Evolutionary conservation across 1,140 invertebrate species (phyloP).

Genomic region (Mya arenaria): DNA sequence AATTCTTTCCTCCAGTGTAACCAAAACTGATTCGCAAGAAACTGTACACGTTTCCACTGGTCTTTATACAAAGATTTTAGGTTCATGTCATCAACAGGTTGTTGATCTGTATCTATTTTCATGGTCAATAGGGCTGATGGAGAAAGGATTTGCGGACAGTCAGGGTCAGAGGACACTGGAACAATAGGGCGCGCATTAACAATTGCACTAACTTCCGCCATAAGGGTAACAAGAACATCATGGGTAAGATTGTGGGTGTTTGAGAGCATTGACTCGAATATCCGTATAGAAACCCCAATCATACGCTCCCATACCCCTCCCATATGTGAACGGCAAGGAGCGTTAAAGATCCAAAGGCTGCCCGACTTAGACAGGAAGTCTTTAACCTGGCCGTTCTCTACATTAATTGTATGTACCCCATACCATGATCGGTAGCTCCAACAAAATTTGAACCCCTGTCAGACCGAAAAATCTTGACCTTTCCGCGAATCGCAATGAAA

Average conservation of each 20-base stretch:
- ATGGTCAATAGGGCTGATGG: slow-evolving; percentile 54
- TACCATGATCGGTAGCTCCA: not conserved
- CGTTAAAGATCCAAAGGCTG: slow-evolving; percentile 32
- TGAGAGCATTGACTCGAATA: slow-evolving; percentile 55
- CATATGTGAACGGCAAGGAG: slow-evolving; percentile 44
- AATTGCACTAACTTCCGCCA: slow-evolving; percentile 56
- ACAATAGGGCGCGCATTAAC: slow-evolving; percentile 58
- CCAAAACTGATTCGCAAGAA: slow-evolving; percentile 57
- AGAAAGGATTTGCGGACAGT: slow-evolving; percentile 44
- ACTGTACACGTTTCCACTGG: slow-evolving; percentile 59
- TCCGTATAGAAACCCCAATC: slow-evolving; percentile 49
- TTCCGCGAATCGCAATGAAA: too few relatives aligned
- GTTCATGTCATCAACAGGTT: not conserved
- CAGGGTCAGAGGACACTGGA: slow-evolving; percentile 53
- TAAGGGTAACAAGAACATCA: slow-evolving; percentile 59
- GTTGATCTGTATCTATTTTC: slow-evolving; percentile 18
- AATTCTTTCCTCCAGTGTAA: slow-evolving; percentile 47
- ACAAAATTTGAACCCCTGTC: too few relatives aligned
- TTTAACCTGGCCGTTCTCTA: not conserved
- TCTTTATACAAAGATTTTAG: slow-evolving; percentile 43
- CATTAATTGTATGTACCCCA: not conserved
- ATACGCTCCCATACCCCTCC: slow-evolving; percentile 61
- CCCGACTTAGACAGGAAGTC: not conserved
- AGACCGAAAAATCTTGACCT: too few relatives aligned
- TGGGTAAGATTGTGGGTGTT: slow-evolving; percentile 51